Evolutionary conservation across 1,140 invertebrate species (phyloP).

Genomic region (Phenacoccus solenopsis): DNA sequence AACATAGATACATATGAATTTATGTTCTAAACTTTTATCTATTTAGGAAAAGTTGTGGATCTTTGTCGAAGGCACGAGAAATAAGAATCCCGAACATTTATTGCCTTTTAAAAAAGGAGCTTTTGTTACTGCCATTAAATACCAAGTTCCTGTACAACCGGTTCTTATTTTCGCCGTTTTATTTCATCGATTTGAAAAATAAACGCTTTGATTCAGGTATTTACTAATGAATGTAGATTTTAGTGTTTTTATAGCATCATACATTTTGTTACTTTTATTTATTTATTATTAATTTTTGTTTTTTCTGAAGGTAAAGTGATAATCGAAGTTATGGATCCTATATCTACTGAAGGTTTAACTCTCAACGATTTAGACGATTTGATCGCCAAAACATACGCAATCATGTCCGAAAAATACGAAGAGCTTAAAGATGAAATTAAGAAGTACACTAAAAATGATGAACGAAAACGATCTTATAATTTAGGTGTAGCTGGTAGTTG

Average conservation of each 20-base stretch:
- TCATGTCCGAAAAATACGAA: conserved; percentile 39
- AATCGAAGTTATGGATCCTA: conserved; percentile 60
- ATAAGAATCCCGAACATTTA: conserved; percentile 31
- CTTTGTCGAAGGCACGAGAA: conserved; percentile 48
- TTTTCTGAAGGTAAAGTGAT: conserved; percentile 51
- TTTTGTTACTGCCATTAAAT: conserved; percentile 58
- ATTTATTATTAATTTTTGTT: too few species aligned
- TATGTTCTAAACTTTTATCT: too few species aligned
- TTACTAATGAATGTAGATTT: too few species aligned
- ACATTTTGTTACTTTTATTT: too few species aligned
- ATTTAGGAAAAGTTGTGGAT: conserved; percentile 48
- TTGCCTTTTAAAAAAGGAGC: conserved; percentile 60
- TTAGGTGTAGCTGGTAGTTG: too few species aligned
- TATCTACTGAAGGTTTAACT: conserved; percentile 61
- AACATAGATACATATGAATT: too few species aligned
- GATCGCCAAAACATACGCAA: conserved; percentile 46
- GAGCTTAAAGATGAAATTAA: too few species aligned
- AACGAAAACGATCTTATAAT: too few species aligned
- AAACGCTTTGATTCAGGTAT: conserved; percentile 40
- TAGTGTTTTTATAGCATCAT: too few species aligned
- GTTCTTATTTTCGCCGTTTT: conserved; percentile 57
- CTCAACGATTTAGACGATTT: conserved; percentile 54
- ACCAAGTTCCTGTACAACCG: conserved; percentile 58
- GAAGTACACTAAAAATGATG: neutral
- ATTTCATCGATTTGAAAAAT: conserved; percentile 42